These are phyloP conservation scores for Tragelaphus oryx DNA, from an alignment of 2,797 vertebrate genomes.

Conservation along the genomic window DNA sequence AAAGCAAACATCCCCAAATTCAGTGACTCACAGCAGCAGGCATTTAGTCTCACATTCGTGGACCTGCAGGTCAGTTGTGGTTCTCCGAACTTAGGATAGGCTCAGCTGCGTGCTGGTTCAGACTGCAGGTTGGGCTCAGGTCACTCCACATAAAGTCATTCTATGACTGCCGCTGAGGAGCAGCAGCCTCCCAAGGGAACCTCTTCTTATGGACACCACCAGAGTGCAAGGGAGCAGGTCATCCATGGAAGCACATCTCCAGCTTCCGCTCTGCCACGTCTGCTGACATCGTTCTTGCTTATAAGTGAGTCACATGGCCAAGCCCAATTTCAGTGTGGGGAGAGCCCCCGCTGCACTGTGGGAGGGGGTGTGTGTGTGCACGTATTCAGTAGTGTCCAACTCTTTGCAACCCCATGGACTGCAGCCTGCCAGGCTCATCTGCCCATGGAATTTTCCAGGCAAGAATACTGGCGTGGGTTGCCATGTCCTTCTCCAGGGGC, in stretches of 20 bases:
- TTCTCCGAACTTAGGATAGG: background rate
- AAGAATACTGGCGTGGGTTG: background rate
- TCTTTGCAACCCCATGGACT: background rate
- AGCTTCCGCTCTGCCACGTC: background rate
- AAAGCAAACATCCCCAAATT: background rate
- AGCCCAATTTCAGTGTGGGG: background rate
- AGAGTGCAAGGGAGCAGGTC: background rate
- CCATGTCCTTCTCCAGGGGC: background rate
- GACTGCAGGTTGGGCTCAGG: background rate
- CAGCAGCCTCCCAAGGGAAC: background rate
- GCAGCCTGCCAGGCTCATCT: background rate
- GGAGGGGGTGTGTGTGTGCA: background rate
- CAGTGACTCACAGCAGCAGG: background rate
- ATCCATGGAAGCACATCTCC: fast-evolving
- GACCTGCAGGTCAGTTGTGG: fast-evolving
- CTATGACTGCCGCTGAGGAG: background rate
- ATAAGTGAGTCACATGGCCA: background rate
- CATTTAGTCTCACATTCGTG: fast-evolving
- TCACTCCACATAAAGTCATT: background rate
- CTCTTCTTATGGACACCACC: background rate
- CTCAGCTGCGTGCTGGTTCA: background rate
- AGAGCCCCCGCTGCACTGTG: fast-evolving
- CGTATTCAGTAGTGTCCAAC: background rate
- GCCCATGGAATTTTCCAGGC: background rate
- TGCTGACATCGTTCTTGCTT: background rate